These are phyloP conservation scores for Sesia apiformis DNA, from an alignment of 2,888 invertebrate genomes.

Conservation along the genomic window DNA sequence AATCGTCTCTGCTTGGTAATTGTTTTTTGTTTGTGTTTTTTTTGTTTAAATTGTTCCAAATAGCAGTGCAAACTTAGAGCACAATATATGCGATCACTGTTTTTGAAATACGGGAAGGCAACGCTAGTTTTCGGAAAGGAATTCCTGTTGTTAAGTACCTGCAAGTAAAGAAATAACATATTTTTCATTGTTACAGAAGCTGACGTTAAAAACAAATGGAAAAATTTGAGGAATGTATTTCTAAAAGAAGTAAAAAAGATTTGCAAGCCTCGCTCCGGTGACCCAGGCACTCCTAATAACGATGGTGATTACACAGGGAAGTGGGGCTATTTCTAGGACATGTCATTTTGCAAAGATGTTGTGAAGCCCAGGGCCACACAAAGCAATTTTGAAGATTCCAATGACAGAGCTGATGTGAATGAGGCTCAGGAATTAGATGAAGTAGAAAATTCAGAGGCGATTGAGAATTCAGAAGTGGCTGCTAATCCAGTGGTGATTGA, in stretches of 20 bases:
- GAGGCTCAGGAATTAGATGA: no score
- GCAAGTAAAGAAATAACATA: no score
- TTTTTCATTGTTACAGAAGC: constrained; percentile 14
- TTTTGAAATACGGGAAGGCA: constrained; percentile 9
- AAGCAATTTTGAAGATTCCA: constrained; percentile 15
- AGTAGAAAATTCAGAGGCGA: no score
- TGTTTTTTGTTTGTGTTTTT: constrained; percentile 14
- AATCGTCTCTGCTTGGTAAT: constrained; percentile 7
- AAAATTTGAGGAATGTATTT: constrained; percentile 15
- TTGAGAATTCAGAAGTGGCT: no score
- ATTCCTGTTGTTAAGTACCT: no score
- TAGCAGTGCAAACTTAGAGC: no score
- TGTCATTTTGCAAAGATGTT: constrained; percentile 15
- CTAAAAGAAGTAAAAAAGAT: constrained; percentile 13
- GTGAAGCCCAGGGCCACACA: constrained; percentile 12
- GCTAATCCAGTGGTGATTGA: no score
- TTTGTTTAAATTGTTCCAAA: no score
- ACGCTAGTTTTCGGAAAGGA: no score
- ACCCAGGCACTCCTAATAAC: constrained; percentile 13
- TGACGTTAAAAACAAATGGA: constrained; percentile 17
- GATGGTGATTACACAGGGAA: constrained; percentile 13
- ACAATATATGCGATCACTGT: no score
- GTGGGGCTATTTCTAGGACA: constrained; percentile 16
- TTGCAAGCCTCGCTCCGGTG: constrained; percentile 13
- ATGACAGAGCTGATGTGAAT: constrained; percentile 9